Conservation (phyloP, 1,140 invertebrate species). For the Euura saliciscinereae region DNA sequence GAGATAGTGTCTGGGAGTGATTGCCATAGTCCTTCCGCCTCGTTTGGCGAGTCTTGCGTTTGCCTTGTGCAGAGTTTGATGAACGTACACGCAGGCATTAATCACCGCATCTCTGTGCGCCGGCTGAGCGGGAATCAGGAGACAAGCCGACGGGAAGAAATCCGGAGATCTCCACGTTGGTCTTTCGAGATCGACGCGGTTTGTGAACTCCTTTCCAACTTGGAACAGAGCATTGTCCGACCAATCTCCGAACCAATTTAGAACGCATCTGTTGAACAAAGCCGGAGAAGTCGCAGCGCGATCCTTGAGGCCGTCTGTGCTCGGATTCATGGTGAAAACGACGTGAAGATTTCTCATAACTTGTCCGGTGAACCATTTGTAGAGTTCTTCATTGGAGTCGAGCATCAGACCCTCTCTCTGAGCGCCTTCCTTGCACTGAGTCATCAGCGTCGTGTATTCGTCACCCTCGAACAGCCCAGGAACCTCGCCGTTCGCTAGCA, state of each 20-base stretch:
- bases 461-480: conserved; percentile 93
- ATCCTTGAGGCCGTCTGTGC: conserved; percentile 96
- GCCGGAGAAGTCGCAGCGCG: conserved; percentile 98
- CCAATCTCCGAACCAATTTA: conserved; percentile 99
- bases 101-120: conserved; percentile 93
- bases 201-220: conserved; percentile 88
- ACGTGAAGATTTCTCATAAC: conserved; percentile 99
- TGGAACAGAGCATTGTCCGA: conserved; percentile 96
- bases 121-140: conserved; percentile 75
- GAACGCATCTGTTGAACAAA: conserved; percentile 98
- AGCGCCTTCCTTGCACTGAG: conserved; percentile 98
- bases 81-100: conserved; percentile 98
- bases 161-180: conserved; percentile 84
- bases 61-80: conserved; percentile 95
- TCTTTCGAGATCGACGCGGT: conserved; percentile 81
- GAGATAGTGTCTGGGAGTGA: conserved; percentile 98
- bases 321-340: conserved; percentile 99
- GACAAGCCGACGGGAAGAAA: conserved; percentile 86
- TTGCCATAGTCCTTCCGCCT: conserved; percentile 94
- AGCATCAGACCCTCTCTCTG: conserved; percentile 98
- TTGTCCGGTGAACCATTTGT: conserved; percentile 98
- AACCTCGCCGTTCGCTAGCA: conserved; percentile 98
- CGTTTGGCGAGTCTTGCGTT: conserved; percentile 88
- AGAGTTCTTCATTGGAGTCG: conserved; percentile 97
- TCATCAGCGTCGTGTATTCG: conserved; percentile 98